A percentile compares a stretch with the other conserved stretches of the same genome.
Evolutionary conservation across 2,888 invertebrate genomes (phyloP).

Genomic region (Chymomyza amoena): DNA sequence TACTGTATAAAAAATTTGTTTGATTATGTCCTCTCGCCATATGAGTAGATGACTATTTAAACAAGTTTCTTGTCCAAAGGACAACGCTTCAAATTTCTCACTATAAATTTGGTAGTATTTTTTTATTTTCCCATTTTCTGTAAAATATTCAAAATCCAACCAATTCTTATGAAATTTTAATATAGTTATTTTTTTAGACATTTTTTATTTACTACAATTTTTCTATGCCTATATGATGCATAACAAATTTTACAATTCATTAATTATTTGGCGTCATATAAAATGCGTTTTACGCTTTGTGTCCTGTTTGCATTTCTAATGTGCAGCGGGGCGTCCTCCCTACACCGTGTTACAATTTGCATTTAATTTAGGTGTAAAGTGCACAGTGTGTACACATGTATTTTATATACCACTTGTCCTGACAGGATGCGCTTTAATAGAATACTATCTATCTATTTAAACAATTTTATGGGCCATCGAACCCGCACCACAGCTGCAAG

Average conservation of each 20-base stretch:
- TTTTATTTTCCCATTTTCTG: neutral
- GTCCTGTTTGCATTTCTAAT: neutral
- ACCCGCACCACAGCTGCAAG: neutral
- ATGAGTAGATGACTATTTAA: too few relatives aligned
- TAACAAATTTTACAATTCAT: constrained; percentile 10
- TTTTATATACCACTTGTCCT: neutral
- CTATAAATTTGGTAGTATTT: neutral
- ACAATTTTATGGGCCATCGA: neutral
- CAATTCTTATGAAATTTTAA: neutral
- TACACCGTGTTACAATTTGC: neutral
- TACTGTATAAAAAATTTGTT: too few relatives aligned
- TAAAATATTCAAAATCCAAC: neutral
- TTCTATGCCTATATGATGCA: too few relatives aligned
- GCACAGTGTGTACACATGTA: neutral
- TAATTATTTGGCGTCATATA: constrained; percentile 27
- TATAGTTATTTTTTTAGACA: constrained; percentile 30
- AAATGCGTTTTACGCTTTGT: neutral
- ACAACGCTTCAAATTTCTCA: too few relatives aligned
- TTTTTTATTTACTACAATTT: constrained; percentile 59
- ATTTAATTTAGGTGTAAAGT: neutral
- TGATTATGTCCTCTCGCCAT: too few relatives aligned
- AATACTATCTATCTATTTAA: neutral
- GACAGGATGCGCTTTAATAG: neutral
- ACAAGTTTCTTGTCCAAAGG: too few relatives aligned
- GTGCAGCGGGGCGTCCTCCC: neutral